Evolutionary conservation across 92 coral and sea anemone genomes (phyloP).

Genomic region (Pocillopora meandrina): DNA sequence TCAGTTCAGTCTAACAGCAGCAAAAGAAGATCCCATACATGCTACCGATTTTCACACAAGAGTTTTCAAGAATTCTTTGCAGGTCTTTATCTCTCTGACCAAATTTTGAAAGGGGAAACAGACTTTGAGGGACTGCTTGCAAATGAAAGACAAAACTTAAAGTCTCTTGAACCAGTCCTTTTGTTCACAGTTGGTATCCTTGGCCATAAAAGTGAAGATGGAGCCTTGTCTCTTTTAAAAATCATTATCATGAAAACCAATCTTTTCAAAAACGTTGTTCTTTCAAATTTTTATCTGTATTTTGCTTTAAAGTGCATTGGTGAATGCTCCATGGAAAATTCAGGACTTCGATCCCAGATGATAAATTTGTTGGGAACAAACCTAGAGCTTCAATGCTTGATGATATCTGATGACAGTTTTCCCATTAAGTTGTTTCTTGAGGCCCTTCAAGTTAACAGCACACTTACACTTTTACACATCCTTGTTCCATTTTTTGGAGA

Average conservation of each 20-base stretch:
- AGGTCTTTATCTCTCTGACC: background rate
- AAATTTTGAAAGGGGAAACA: background rate
- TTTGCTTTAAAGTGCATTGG: background rate
- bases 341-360: constrained; percentile 4
- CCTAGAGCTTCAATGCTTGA: background rate
- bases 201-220: background rate
- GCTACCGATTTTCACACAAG: constrained; percentile 18
- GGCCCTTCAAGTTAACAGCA: constrained; percentile 1
- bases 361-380: background rate
- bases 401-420: background rate
- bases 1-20: background rate
- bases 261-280: background rate
- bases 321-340: background rate
- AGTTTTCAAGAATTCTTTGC: constrained; percentile 31
- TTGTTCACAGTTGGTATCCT: background rate
- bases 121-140: background rate
- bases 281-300: background rate
- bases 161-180: background rate
- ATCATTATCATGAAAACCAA: background rate
- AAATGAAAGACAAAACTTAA: background rate
- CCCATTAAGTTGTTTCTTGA: background rate
- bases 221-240: background rate
- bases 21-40: background rate
- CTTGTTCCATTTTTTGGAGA: background rate
- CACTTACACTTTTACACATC: background rate